These are phyloP conservation scores for Euborellia annulipes DNA, from an alignment of 1,140 invertebrate genomes.

Conservation along the genomic window DNA sequence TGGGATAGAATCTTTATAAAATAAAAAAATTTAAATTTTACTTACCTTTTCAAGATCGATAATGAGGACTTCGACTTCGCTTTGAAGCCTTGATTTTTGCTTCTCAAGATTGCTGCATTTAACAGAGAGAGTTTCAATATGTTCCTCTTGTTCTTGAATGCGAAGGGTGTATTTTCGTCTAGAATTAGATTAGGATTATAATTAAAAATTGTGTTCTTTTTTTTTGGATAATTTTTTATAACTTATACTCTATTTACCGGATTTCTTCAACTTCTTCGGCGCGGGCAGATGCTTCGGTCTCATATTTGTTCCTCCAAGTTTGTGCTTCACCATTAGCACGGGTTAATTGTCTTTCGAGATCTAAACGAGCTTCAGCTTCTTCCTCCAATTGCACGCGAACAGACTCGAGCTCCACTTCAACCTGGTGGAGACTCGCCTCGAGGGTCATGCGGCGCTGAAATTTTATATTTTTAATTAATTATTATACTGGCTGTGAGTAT, in stretches of 20 bases:
- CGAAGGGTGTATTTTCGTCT: conserved; percentile 75
- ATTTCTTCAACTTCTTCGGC: conserved; percentile 88
- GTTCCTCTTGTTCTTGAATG: conserved; percentile 90
- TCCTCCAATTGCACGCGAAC: conserved; percentile 86
- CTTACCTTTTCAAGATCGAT: conserved; percentile 86
- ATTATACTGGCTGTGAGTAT: background rate
- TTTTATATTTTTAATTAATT: background rate
- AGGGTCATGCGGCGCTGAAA: conserved; percentile 59
- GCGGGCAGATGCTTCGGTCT: conserved; percentile 74
- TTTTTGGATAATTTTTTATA: background rate
- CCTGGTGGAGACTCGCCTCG: conserved; percentile 72
- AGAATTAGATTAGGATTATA: conserved; percentile 6
- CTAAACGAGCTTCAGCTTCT: conserved; percentile 85
- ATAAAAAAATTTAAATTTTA: background rate
- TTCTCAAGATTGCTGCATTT: conserved; percentile 89
- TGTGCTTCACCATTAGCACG: conserved; percentile 77
- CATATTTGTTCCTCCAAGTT: conserved; percentile 83
- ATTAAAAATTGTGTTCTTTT: background rate
- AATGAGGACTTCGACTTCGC: conserved; percentile 90
- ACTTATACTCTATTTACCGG: conserved; percentile 30
- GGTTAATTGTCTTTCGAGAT: conserved; percentile 85
- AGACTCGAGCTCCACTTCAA: conserved; percentile 85
- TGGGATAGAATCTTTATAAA: no score
- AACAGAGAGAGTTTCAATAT: conserved; percentile 78
- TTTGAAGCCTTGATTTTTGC: conserved; percentile 87